Base-by-base conservation (phyloP, 2,113 vertebrate genomes). In the Platichthys flesus region DNA sequence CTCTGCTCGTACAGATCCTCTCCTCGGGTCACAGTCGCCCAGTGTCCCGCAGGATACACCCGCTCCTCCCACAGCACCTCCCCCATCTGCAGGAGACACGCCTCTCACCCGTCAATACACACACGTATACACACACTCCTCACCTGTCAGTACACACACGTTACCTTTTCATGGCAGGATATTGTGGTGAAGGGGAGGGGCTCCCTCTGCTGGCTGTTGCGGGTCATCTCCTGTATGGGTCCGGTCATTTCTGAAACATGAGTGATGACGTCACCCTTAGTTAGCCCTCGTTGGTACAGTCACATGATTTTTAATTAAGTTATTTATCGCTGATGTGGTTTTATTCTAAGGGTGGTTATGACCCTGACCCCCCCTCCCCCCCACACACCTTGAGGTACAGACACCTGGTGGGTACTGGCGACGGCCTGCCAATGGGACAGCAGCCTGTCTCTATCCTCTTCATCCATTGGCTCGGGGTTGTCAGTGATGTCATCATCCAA, bases 1-100 rank as follows among this genome's bases (percentile, higher is more conserved):
- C 95, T 97, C 91, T 97, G 96, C 65, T 97, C 96, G 23, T 96
- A 97, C 65, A 95, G 80, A 7, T 90, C 60, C 37, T 96, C 96
- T 5, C 77, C 83, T 21, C 63, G 79, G 15, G 90, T 96, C 82
- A 96, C 84, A 67, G 91, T 94, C 0, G 95, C 95, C 96, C 96
- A 97, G 81, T 94, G 90, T 6, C 96, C 96, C 2, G 95, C 90
- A 0, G 96, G 94, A 62, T 96, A 96, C 58, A 1, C 23, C 12
- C 95, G 89, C 90, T 96, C 96, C 91, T 97, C 95, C 0, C 92
- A 96, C 76, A 90, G 74, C 3, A 81, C 85, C 71, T 94, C 95
- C 21, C 94, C 93, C 40, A 94, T 86, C 95, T 96, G 89, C 0
- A 18, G 23, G 2, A 20, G 7, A 71, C n/a, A 52, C 2, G 47